Conservation (phyloP, 1,140 invertebrate genomes). For the Capitella teleta region DNA sequence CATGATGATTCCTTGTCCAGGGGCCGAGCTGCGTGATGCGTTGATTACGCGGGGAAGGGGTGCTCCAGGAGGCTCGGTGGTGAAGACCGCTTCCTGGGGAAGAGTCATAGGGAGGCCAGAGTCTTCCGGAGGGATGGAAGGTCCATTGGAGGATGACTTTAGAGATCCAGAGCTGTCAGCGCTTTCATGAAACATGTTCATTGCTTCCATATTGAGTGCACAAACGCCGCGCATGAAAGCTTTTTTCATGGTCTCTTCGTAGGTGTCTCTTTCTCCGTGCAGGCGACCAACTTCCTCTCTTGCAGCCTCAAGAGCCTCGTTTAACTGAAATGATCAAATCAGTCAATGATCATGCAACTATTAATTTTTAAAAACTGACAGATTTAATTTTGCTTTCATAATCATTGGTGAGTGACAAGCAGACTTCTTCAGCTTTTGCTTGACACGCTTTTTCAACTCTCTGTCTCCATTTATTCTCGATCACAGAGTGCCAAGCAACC, state of each 20-base stretch:
- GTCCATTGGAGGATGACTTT: background rate
- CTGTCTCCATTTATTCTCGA: slow-evolving; percentile 27
- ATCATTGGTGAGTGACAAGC: slow-evolving; percentile 31
- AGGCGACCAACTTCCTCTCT: slow-evolving; percentile 25
- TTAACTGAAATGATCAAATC: slow-evolving; percentile 15
- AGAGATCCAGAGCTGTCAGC: slow-evolving; percentile 11
- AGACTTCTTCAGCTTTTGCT: slow-evolving; percentile 38
- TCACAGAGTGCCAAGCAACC: slow-evolving; percentile 29
- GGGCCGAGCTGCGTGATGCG: slow-evolving; percentile 7
- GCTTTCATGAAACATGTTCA: slow-evolving; percentile 35
- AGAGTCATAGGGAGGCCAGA: slow-evolving; percentile 12
- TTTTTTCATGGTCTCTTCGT: slow-evolving; percentile 39
- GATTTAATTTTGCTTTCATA: slow-evolving; percentile 32
- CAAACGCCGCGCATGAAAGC: slow-evolving; percentile 42
- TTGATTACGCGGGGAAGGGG: slow-evolving; percentile 16
- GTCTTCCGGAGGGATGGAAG: slow-evolving; percentile 9
- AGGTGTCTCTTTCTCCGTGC: slow-evolving; percentile 27
- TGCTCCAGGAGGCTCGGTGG: slow-evolving; percentile 7
- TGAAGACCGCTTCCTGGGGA: slow-evolving; percentile 17
- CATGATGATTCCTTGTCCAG: background rate
- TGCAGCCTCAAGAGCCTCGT: slow-evolving; percentile 20
- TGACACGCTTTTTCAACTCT: slow-evolving; percentile 38
- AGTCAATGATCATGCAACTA: background rate
- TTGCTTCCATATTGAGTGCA: slow-evolving; percentile 41
- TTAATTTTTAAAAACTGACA: slow-evolving; percentile 18